Evolutionary conservation across 2,797 vertebrate species (phyloP).

Genomic region (Gymnothorax javanicus): DNA sequence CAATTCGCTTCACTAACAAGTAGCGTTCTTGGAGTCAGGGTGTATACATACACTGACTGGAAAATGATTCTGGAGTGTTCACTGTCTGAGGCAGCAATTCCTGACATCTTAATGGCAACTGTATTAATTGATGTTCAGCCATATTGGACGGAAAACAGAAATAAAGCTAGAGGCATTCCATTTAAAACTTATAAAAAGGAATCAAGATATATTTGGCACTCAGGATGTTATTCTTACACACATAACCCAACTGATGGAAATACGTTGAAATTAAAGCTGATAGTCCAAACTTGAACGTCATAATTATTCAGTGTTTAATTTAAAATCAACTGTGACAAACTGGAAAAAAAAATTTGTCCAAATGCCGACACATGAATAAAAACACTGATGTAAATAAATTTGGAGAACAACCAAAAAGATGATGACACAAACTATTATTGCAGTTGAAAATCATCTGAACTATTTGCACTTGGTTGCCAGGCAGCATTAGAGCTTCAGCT

Average conservation of each 20-base stretch:
- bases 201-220: not conserved
- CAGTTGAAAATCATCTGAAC: slow-evolving; percentile 10
- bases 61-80: not conserved
- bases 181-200: not conserved
- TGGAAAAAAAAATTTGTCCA: not conserved
- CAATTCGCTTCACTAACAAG: too few relatives aligned
- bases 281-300: not conserved
- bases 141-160: not conserved
- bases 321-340: not conserved
- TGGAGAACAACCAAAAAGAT: not conserved
- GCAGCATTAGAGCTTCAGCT: slow-evolving; percentile 40
- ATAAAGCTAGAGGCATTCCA: not conserved
- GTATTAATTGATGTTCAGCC: not conserved
- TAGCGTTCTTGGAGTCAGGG: too few relatives aligned
- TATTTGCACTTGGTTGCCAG: slow-evolving; percentile 30
- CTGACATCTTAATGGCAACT: not conserved
- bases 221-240: not conserved
- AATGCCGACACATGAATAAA: not conserved
- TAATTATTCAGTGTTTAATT: not conserved
- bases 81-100: not conserved
- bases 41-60: not conserved
- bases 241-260: not conserved
- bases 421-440: not conserved
- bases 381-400: not conserved
- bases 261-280: not conserved